Evolutionary conservation across 2,113 vertebrate species (phyloP), one percentile per base, ranked within the genome.

Genomic region (Lanius collurio): DNA sequence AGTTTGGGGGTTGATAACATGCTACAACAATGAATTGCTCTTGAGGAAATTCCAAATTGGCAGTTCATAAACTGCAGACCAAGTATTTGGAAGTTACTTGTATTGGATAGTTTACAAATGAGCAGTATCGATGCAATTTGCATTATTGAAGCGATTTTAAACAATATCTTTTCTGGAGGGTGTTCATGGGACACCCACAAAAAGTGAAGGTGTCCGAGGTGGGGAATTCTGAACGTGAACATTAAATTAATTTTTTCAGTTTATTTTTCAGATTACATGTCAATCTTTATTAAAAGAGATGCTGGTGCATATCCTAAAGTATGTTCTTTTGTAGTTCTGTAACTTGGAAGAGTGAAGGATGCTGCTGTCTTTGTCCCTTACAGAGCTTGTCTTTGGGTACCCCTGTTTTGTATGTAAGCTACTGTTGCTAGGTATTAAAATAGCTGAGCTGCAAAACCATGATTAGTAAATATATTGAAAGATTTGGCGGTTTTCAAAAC

Each of bases 181-280:
- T 98, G 98, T 98, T 98, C 95, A 0, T 97, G 94, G 97, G 97
- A 98, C 98, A 98, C 98, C 97, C 94, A 22, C 68, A 50, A 80
- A 94, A 96, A 95, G 93, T 95, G 89, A 82, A 96, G 87, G 79
- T 97, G 96, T 97, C 95, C 23, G 55, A 97, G 94, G 76, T 95
- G 97, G 97, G 98, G 96, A 93, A 97, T 96, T 98, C 93, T 98
- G 97, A 97, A 97, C 97, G 8, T 97, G 96, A 98, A 97, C 97
- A 95, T 98, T 97, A 98, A 98, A 98, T 98, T 98, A 98, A 98
- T 98, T 96, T 96, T 98, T 98, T 98, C 97, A 98, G 98, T 98
- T 98, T 98, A 98, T 98, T 98, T 98, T 98, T 98, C 98, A 98
- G 98, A 98, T 98, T 97, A 98, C 97, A 98, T 98, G 98, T 97